A percentile compares a stretch with the other conserved stretches of the same genome.
These are phyloP conservation scores for Odontomachus brunneus DNA, from an alignment of 1,140 invertebrate species.

Conservation along the genomic window DNA sequence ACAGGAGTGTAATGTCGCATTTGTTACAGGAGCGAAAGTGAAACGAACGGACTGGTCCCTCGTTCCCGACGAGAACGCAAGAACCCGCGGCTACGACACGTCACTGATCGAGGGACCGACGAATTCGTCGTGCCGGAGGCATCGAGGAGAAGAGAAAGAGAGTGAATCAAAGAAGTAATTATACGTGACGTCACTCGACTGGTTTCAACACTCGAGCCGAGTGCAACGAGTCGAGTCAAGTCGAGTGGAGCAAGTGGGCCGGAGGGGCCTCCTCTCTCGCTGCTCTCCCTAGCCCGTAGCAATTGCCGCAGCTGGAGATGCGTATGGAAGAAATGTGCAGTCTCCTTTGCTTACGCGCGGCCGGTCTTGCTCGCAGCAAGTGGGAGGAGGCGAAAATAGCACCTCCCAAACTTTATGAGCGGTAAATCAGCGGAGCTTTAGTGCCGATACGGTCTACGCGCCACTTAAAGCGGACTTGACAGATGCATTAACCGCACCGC, in stretches of 20 bases:
- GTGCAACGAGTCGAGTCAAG: slow-evolving; percentile 62
- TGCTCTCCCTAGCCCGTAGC: neutral
- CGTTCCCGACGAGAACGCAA: too few relatives aligned
- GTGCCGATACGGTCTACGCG: slow-evolving; percentile 32
- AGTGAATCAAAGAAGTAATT: slow-evolving; percentile 83
- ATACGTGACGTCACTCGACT: slow-evolving; percentile 83
- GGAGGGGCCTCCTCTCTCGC: slow-evolving; percentile 30
- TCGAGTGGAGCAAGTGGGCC: slow-evolving; percentile 74
- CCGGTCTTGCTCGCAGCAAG: slow-evolving; percentile 30
- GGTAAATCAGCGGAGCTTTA: slow-evolving; percentile 69
- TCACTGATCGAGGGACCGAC: slow-evolving; percentile 47
- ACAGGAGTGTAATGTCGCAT: too few relatives aligned
- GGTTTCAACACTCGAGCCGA: slow-evolving; percentile 78
- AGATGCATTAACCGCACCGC: slow-evolving; percentile 57
- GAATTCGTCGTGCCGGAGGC: slow-evolving; percentile 39
- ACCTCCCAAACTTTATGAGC: slow-evolving; percentile 66
- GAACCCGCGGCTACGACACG: slow-evolving; percentile 35
- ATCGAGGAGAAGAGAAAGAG: slow-evolving; percentile 45
- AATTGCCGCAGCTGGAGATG: slow-evolving; percentile 49
- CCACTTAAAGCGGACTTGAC: slow-evolving; percentile 15
- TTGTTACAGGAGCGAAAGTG: too few relatives aligned
- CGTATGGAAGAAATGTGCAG: slow-evolving; percentile 70
- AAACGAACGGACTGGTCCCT: too few relatives aligned
- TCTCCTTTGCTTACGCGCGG: neutral
- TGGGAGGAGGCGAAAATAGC: slow-evolving; percentile 64